A percentile compares a stretch with the other conserved stretches of the same genome.
Evolutionary conservation across 2,797 vertebrate genomes (phyloP).

Genomic region (Peromyscus eremicus): DNA sequence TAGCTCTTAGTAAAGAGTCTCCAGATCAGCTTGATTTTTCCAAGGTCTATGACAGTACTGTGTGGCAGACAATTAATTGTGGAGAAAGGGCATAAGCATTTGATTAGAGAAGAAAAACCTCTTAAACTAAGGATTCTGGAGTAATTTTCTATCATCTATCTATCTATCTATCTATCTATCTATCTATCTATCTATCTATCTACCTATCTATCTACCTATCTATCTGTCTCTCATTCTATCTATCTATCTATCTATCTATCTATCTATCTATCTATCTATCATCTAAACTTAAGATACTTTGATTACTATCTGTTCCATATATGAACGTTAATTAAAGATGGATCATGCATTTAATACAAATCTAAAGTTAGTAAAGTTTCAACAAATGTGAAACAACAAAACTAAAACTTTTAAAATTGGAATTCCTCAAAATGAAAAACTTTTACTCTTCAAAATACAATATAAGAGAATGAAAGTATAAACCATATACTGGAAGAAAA

Average conservation of each 20-base stretch:
- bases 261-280: too few species aligned
- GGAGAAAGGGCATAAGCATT: not conserved
- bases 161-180: too few species aligned
- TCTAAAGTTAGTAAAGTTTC: not conserved
- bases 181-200: too few species aligned
- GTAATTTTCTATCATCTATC: not conserved
- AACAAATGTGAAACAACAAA: not conserved
- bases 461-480: not conserved
- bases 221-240: too few species aligned
- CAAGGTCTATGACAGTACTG: too few species aligned
- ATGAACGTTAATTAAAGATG: not conserved
- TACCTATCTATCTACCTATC: not conserved
- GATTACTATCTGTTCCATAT: not conserved
- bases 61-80: slow-evolving; percentile 2
- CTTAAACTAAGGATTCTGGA: slow-evolving; percentile 18
- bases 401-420: not conserved
- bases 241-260: too few species aligned
- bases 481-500: not conserved
- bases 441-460: not conserved
- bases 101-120: not conserved
- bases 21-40: too few species aligned
- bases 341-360: not conserved
- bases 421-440: not conserved
- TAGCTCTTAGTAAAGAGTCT: too few species aligned
- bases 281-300: not conserved